These are phyloP conservation scores for Ecliptopera silaceata DNA, from an alignment of 2,888 invertebrate genomes.

Conservation along the genomic window DNA sequence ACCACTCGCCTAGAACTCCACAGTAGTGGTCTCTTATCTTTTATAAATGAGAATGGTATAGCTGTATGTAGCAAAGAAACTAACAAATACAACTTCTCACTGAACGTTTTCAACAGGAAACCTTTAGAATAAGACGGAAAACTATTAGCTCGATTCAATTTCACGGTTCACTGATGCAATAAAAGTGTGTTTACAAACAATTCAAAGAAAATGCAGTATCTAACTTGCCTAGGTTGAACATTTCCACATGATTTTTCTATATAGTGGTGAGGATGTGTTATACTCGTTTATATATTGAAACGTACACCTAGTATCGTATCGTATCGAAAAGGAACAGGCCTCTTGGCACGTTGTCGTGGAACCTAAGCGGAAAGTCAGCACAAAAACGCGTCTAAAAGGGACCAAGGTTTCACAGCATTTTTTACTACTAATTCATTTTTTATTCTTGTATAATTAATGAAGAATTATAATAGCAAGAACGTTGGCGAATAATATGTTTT, in stretches of 20 bases:
- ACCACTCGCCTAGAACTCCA: too few relatives aligned
- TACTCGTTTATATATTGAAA: too few relatives aligned
- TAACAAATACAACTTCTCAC: conserved; percentile 42
- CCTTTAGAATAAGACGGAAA: conserved; percentile 24
- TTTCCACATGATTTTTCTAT: too few relatives aligned
- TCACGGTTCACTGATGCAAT: conserved; percentile 47
- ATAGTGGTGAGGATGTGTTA: too few relatives aligned
- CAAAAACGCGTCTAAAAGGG: conserved; percentile 20
- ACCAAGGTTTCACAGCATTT: conserved; percentile 22
- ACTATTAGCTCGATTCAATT: conserved; percentile 50
- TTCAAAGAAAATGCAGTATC: conserved; percentile 21
- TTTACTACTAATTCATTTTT: conserved; percentile 12
- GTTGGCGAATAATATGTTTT: background rate
- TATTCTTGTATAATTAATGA: background rate
- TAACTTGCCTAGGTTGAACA: too few relatives aligned
- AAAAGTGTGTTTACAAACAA: conserved; percentile 40
- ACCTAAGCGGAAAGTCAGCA: conserved; percentile 19
- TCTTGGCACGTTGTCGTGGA: background rate
- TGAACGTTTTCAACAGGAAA: conserved; percentile 45
- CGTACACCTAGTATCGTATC: background rate
- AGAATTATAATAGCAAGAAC: background rate
- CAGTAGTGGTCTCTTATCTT: too few relatives aligned
- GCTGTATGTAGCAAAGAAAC: too few relatives aligned
- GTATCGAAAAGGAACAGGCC: background rate
- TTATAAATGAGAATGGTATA: too few relatives aligned